phyloP scores from a whole-genome alignment of 2,888 invertebrate species.

The Ommatoiulus sabulosus region DNA sequence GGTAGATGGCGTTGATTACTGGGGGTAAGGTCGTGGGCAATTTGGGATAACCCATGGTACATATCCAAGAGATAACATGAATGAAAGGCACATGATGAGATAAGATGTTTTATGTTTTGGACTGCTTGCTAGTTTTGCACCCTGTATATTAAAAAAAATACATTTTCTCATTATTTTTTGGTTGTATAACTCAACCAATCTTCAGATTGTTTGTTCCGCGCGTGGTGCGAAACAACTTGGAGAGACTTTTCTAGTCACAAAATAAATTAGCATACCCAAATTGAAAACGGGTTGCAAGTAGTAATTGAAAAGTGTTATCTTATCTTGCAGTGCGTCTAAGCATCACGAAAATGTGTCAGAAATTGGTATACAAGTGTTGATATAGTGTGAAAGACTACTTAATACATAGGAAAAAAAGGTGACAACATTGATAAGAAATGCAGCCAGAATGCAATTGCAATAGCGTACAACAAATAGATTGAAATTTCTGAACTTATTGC shows the following conservation, averaged over 20 bases:
- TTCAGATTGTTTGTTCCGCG: too few species aligned
- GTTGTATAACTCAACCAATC: too few species aligned
- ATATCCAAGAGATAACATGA: too few species aligned
- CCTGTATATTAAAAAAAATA: too few species aligned
- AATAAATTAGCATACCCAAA: not conserved
- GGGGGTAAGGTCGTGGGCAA: too few species aligned
- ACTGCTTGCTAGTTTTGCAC: too few species aligned
- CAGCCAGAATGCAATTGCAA: slow-evolving; percentile 29
- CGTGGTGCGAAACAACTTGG: too few species aligned
- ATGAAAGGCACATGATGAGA: too few species aligned
- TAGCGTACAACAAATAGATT: slow-evolving; percentile 30
- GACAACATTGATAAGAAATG: slow-evolving; percentile 25
- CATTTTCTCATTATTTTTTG: too few species aligned
- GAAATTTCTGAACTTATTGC: not conserved
- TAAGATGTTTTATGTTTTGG: too few species aligned
- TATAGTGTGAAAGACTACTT: not conserved
- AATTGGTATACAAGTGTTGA: not conserved
- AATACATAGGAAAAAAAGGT: not conserved
- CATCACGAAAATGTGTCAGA: slow-evolving; percentile 9
- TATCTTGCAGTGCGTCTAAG: not conserved
- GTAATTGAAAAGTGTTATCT: not conserved
- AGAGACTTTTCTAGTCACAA: not conserved
- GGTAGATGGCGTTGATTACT: too few species aligned
- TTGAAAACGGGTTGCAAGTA: not conserved
- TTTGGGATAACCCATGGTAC: too few species aligned